Base-by-base conservation (phyloP, 2,888 invertebrate genomes). In the Hipparchia sbordonii region DNA sequence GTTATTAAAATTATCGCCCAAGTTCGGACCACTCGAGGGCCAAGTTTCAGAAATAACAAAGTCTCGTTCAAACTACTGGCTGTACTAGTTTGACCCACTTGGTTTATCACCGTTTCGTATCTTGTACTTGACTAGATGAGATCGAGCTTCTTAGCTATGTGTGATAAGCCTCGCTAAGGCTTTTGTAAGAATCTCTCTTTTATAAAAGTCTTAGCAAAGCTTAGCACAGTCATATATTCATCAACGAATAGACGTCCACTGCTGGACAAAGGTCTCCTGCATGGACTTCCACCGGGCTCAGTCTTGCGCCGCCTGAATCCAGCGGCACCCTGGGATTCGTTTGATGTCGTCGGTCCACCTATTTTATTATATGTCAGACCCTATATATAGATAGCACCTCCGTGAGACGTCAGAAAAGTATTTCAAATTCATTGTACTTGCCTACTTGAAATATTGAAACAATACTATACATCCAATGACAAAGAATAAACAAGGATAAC, bases 1-100 rank as follows among this genome's bases (percentile, higher is more conserved):
- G 81, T 80, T 80, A 80, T 82, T 82, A 81, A 82, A 82, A 82
- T 82, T 81, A 82, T 81, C 80, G 77, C 71, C 73, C 74, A 82
- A 81, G 75, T 79, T 76, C 70, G 60, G 65, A 56, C 72, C 72
- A 74, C 66, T 66, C 60, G 74, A 68, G 72, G 73, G 72, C 73
- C 9, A 77, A 77, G 74, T 78, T 76, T 51, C 51, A 65, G 63
- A 65, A 65, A 65, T 65, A 65, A 76, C 54, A 62, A 77, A 77
- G 73, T 74, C 73, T 73, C 70, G 72, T 73, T 77, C 67, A 68
- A 73, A 61, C 70, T 71, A 62, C 39, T 65, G 67, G 67, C 23
- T 23, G 23, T 23, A 23, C 70, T 66, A 77, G 77, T 78, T 80
- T 79, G 80, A 79, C 80, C 79, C 76, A 80, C 79, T 80, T 79